phyloP scores from a whole-genome alignment of 2,888 invertebrate genomes.

The Platypus cylindrus region DNA sequence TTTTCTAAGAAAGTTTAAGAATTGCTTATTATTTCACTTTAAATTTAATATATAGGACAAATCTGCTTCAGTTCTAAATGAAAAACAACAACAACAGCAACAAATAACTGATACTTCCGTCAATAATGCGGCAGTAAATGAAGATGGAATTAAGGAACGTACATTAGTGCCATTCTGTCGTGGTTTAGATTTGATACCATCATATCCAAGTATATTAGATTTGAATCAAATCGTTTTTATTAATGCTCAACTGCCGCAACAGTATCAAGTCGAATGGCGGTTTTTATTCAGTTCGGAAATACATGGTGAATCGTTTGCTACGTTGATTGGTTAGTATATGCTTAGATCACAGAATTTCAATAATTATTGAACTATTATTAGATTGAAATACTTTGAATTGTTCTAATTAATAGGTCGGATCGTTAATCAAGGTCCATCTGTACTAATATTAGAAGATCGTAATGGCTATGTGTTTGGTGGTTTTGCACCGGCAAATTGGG shows the following conservation, averaged over 20 bases:
- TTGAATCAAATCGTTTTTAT: conserved; percentile 68
- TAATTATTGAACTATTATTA: neutral
- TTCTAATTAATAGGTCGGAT: conserved; percentile 46
- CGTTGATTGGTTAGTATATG: conserved; percentile 46
- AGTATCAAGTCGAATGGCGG: conserved; percentile 69
- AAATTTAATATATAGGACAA: conserved; percentile 5
- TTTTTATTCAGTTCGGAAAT: conserved; percentile 76
- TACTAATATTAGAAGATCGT: conserved; percentile 72
- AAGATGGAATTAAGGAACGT: conserved; percentile 35
- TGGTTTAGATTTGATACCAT: conserved; percentile 60
- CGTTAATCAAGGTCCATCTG: conserved; percentile 65
- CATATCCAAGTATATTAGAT: conserved; percentile 63
- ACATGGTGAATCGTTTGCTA: conserved; percentile 85
- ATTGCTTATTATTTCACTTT: neutral
- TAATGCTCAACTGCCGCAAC: conserved; percentile 64
- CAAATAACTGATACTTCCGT: too few relatives aligned
- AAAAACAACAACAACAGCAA: conserved; percentile 15
- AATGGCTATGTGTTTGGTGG: conserved; percentile 81
- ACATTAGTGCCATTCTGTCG: conserved; percentile 40
- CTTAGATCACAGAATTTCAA: neutral
- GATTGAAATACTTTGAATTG: neutral
- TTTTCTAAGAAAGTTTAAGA: too few relatives aligned
- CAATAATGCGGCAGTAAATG: conserved; percentile 9
- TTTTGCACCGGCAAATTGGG: conserved; percentile 71
- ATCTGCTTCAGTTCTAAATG: conserved; percentile 11